Conservation (phyloP, 1,140 invertebrate species). For the Physella acuta region DNA sequence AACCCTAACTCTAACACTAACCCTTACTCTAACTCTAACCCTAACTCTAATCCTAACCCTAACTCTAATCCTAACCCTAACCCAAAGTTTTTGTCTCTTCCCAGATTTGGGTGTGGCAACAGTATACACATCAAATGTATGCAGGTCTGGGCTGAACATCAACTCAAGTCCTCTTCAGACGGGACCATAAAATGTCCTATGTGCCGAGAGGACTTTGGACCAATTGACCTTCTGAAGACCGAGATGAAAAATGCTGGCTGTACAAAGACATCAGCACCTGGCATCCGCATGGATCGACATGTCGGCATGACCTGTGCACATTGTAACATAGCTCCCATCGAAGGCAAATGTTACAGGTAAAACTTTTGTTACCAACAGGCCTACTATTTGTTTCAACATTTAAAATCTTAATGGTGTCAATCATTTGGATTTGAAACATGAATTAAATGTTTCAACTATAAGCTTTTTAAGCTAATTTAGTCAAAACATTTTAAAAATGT, state of each 20-base stretch:
- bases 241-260: constrained; percentile 50
- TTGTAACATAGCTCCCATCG: constrained; percentile 53
- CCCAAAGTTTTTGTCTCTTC: constrained; percentile 21
- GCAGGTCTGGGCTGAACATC: constrained; percentile 60
- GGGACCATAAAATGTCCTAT: constrained; percentile 57
- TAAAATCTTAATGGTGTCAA: too few relatives aligned
- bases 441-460: too few relatives aligned
- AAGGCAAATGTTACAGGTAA: constrained; percentile 61
- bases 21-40: too few relatives aligned
- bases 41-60: too few relatives aligned
- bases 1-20: too few relatives aligned
- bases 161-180: constrained; percentile 49
- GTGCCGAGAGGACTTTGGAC: constrained; percentile 60
- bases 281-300: constrained; percentile 48
- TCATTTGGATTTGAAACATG: too few relatives aligned
- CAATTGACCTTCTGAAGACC: constrained; percentile 52
- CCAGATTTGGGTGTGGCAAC: constrained; percentile 60
- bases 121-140: constrained; percentile 62
- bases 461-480: too few relatives aligned
- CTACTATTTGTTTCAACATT: too few relatives aligned
- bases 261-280: constrained; percentile 19
- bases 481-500: too few relatives aligned
- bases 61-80: too few relatives aligned
- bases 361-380: too few relatives aligned
- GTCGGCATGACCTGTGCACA: constrained; percentile 47